Evolutionary conservation across 2,113 vertebrate genomes (phyloP).

Genomic region (Hyperoodon ampullatus): DNA sequence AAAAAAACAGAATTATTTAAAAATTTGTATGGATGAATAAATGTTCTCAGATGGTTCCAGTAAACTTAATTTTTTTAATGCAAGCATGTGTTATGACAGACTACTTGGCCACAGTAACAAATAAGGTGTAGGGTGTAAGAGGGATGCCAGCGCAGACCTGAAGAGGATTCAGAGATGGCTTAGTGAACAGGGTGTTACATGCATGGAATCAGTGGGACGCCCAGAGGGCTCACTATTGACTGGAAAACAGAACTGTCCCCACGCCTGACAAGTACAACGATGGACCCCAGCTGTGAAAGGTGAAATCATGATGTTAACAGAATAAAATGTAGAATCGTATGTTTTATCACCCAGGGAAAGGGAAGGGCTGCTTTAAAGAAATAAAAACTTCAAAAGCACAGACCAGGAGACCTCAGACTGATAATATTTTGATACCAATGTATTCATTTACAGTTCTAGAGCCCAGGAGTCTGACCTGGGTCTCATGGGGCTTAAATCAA

Average conservation of each 20-base stretch:
- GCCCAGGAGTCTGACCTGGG: background rate
- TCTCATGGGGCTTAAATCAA: no score
- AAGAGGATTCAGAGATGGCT: background rate
- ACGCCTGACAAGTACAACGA: fast-evolving
- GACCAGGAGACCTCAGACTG: background rate
- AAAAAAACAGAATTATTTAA: background rate
- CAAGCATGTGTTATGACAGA: background rate
- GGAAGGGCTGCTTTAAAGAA: background rate
- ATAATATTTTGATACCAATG: background rate
- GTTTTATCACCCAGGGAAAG: background rate
- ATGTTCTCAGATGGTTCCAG: background rate
- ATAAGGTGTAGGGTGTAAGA: no score
- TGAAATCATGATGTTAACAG: fast-evolving
- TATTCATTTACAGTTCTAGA: background rate
- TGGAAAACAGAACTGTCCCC: background rate
- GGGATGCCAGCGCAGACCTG: background rate
- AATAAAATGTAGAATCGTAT: background rate
- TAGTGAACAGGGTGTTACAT: background rate
- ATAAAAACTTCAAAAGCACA: no score
- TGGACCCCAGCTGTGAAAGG: fast-evolving
- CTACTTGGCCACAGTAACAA: no score
- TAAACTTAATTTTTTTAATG: background rate
- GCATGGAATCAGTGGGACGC: fast-evolving
- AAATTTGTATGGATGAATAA: background rate
- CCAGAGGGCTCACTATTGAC: background rate